Evolutionary conservation across 2,888 invertebrate genomes (phyloP).

Genomic region (Lasioglossum figueresi): DNA sequence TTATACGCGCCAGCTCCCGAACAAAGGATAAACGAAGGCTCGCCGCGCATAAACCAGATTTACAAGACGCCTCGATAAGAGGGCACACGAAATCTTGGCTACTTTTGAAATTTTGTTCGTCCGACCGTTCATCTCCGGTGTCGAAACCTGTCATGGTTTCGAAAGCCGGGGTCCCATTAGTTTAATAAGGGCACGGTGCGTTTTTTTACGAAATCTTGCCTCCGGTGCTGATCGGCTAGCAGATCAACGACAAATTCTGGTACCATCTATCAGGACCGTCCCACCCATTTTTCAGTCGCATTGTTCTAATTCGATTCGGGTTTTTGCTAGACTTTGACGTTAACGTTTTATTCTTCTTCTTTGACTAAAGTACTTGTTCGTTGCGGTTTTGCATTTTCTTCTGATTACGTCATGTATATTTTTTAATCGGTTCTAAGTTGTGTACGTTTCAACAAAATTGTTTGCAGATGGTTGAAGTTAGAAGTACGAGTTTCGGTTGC

Average conservation of each 20-base stretch:
- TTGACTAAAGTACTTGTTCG: not conserved
- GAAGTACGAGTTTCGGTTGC: not conserved
- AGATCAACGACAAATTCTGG: slow-evolving; percentile 8
- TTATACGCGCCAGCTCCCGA: not conserved
- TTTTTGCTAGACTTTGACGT: not conserved
- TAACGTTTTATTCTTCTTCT: not conserved
- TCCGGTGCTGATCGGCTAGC: slow-evolving; percentile 47
- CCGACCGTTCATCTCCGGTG: slow-evolving; percentile 70
- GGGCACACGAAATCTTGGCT: slow-evolving; percentile 61
- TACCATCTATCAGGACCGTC: not conserved
- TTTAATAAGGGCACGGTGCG: slow-evolving; percentile 73
- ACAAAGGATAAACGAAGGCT: not conserved
- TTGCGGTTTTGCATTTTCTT: not conserved
- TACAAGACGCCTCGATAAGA: slow-evolving; percentile 47
- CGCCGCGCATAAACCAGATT: not conserved
- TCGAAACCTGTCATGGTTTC: slow-evolving; percentile 71
- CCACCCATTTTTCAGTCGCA: not conserved
- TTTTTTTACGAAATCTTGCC: slow-evolving; percentile 70
- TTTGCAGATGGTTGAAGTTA: not conserved
- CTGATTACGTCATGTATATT: not conserved
- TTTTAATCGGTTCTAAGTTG: not conserved
- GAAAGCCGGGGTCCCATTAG: slow-evolving; percentile 71
- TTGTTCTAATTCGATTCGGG: not conserved
- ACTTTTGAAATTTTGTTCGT: slow-evolving; percentile 68
- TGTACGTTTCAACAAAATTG: not conserved